Evolutionary conservation across 92 coral and sea anemone genomes (phyloP).

Genomic region (Muricea muricata): DNA sequence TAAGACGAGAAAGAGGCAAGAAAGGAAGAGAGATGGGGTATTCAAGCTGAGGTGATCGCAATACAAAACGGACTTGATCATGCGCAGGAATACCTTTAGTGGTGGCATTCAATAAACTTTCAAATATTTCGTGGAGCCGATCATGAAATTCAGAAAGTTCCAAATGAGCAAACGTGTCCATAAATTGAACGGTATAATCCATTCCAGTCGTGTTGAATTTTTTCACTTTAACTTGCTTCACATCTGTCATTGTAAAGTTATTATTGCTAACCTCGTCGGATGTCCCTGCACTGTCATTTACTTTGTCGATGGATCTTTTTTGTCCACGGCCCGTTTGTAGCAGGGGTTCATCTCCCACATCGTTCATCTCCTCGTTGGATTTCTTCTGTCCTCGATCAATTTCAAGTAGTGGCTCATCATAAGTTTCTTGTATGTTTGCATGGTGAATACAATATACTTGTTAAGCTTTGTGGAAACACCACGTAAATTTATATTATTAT

Average conservation of each 20-base stretch:
- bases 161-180: neutral
- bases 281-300: neutral
- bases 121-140: neutral
- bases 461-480: too few relatives aligned
- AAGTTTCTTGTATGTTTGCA: too few relatives aligned
- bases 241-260: neutral
- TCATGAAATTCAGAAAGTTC: neutral
- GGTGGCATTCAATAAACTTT: neutral
- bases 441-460: neutral
- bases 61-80: neutral
- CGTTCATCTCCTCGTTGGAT: too few relatives aligned
- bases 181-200: neutral
- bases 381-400: too few relatives aligned
- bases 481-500: too few relatives aligned
- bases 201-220: neutral
- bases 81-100: neutral
- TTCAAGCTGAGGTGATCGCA: neutral
- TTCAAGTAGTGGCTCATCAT: too few relatives aligned
- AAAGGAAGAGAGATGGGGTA: neutral
- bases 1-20: neutral
- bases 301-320: neutral
- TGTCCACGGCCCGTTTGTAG: neutral
- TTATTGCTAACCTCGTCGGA: neutral
- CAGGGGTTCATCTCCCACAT: neutral
- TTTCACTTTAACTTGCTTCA: neutral